Percentiles rank a stretch among this genome's conserved stretches.
These are phyloP conservation scores for Cossypha dichroa DNA, from an alignment of 2,797 vertebrate genomes.

Conservation along the genomic window DNA sequence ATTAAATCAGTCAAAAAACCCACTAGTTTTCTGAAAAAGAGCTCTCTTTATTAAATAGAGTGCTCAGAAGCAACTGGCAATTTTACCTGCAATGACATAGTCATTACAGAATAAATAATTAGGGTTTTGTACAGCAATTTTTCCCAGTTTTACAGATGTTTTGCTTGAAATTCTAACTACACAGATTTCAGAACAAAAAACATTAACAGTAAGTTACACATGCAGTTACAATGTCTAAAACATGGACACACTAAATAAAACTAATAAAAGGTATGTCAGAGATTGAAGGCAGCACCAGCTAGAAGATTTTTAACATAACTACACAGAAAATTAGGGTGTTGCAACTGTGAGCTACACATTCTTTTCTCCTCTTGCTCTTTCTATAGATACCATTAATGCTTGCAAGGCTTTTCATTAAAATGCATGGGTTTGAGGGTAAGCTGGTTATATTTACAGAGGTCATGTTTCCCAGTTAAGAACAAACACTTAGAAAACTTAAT, in stretches of 20 bases:
- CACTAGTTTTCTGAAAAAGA: neutral
- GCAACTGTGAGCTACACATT: neutral
- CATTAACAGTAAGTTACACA: neutral
- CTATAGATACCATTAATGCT: neutral
- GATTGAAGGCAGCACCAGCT: neutral
- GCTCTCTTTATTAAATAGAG: neutral
- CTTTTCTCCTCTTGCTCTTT: neutral
- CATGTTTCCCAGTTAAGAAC: neutral
- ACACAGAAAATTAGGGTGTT: neutral
- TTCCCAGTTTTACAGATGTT: neutral
- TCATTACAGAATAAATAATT: conserved; percentile 14
- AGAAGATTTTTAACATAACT: neutral
- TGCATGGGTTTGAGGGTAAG: neutral
- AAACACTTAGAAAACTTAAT: conserved; percentile 13
- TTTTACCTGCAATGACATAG: neutral
- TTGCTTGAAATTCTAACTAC: neutral
- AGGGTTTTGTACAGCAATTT: neutral
- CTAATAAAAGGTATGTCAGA: neutral
- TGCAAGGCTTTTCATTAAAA: conserved; percentile 7
- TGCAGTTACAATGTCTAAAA: neutral
- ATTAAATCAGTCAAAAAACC: neutral
- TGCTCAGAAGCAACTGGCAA: neutral
- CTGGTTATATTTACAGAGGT: neutral
- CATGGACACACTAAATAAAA: neutral
- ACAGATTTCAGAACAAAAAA: neutral